Base-by-base conservation (phyloP, 1,140 invertebrate genomes). In the Orius insidiosus region DNA sequence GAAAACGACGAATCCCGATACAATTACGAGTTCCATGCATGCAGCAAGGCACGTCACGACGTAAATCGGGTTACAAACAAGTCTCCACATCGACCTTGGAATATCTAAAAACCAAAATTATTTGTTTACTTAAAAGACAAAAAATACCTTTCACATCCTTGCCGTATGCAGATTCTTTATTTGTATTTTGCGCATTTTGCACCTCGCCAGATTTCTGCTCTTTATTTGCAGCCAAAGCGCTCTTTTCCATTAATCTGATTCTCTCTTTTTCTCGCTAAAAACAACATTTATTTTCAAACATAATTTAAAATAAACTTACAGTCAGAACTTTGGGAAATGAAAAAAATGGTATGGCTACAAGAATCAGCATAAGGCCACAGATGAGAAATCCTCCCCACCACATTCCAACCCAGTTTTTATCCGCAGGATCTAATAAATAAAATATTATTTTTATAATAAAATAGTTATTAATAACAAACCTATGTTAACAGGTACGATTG, bases 301-400 rank as follows among this genome's bases (percentile, higher is more conserved):
- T n/a, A 14, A 35, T 14, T 15, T 16, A 35, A 36, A 7, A 2
- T 31, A 3, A 34, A 50, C 54, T 57, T 54, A 63, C 60, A 44
- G 62, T 58, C 3, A 69, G 53, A 13, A 63, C 78, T 68, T 92
- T 89, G n/a, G 86, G 87, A 63, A 89, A 92, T 48, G 79, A 80
- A 59, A 86, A 84, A 62, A 93, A 84, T 3, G 86, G 85, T 45
- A 90, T 72, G 1, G 84, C 80, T 10, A 88, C 80, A 15, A 90
- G 58, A 30, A 90, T 74, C 1, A 88, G 70, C 0, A 89, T 65
- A 8, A 83, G 58, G 1, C 84, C 85, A 47, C 83, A 80, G 1
- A 90, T 67, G 2, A 92, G 59, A 59, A 92, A 93, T 10, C 87
- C 87, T 13, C 88, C 80, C 89, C 89, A 94, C 89, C 89, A 94